A percentile compares a stretch with the other conserved stretches of the same genome.
Conservation (phyloP, 2,888 invertebrate species). For the Acanthosoma haemorrhoidale region DNA sequence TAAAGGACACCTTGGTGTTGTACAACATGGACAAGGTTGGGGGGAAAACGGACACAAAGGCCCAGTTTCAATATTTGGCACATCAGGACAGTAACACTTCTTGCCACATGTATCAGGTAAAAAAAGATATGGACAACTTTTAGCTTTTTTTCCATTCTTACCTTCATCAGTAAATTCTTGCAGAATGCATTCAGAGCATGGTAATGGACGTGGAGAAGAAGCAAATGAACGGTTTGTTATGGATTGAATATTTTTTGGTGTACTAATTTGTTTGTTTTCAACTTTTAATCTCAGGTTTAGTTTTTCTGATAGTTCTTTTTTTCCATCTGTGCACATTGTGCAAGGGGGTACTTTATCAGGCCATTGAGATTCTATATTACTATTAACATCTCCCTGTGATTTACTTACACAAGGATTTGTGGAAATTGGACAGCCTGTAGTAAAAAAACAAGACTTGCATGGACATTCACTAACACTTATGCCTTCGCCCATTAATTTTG, state of each 20-base stretch:
- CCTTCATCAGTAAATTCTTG: background rate
- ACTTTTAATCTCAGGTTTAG: background rate
- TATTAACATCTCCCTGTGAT: background rate
- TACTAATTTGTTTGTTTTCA: background rate
- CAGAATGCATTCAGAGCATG: conserved; percentile 18
- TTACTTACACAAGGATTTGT: background rate
- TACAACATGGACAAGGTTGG: conserved; percentile 26
- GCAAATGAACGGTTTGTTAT: background rate
- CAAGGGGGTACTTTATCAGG: background rate
- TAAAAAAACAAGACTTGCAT: background rate
- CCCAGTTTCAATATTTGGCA: conserved; percentile 29
- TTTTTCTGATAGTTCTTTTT: background rate
- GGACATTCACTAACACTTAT: background rate
- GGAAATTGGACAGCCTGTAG: conserved; percentile 14
- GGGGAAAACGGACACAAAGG: conserved; percentile 33
- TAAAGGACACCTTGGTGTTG: conserved; percentile 12
- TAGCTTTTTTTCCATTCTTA: background rate
- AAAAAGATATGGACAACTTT: conserved; percentile 17
- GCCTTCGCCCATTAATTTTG: background rate
- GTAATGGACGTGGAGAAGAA: background rate
- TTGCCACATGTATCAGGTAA: background rate
- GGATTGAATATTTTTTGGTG: background rate
- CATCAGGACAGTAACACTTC: conserved; percentile 18
- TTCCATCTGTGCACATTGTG: background rate
- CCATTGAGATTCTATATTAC: background rate